Evolutionary conservation across 1,140 invertebrate genomes (phyloP), one percentile per base, ranked within the genome.

Genomic region (Oscheius sp.): DNA sequence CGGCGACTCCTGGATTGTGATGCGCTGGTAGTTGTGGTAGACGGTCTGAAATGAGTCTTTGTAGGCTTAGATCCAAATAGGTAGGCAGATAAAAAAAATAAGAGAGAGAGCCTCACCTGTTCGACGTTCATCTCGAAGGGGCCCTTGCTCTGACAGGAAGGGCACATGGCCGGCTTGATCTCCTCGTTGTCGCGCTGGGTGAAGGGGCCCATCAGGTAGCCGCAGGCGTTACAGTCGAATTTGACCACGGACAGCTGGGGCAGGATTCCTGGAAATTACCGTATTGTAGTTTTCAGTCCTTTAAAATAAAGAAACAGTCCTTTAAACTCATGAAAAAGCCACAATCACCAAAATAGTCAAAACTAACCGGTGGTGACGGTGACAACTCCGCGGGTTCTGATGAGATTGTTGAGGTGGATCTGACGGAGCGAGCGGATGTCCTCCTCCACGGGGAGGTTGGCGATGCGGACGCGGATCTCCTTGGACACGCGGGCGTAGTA

Each of bases 21-120:
- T 91, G 82, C 95, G 93, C 86, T 99, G 97, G 84, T 98, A 99
- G 85, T 99, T 99, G 67, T 96, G 90, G 84, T 98, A 99, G 28
- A 99, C 82, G 2, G 96, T 99, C 91, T 97, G 90, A 85, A 79
- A 80, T 62, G 61, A 63, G 58, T 66, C 26, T 68, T 15, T 28
- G 46, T 7, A 63, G 10, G 18, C 18, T 15, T 23, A 23, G 42
- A 45, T 45, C 42, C 0, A 15, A 18, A 45, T 45, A 45, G 31
- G 32, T n/a, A 63, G 36, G 61, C 15, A 23, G 0, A 59, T 20
- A 15, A 59, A 13, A 15, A 23, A 79, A 73, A 63, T 64, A 75
- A 63, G 45, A 46, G 62, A 45, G 26, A 29, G 31, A 7, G 49
- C 82, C 84, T 88, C 85, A 94, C 92, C 87, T 93, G 91, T 80